Evolutionary conservation across 2,888 invertebrate species (phyloP), one percentile per base, ranked within the genome.

Genomic region (Lamellibrachia columna): DNA sequence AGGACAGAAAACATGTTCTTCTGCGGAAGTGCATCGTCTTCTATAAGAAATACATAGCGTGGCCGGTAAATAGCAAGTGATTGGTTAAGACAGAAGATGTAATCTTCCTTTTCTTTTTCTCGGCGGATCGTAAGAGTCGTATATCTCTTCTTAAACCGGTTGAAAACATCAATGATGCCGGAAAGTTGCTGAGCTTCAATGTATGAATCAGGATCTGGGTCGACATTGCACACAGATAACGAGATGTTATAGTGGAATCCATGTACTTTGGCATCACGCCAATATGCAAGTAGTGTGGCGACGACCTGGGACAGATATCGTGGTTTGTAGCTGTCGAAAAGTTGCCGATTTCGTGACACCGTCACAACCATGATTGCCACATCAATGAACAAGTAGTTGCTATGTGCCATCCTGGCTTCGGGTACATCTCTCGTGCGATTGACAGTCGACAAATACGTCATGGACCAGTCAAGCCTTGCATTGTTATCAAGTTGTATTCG

Each of bases 91-190:
- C 96, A 96, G 92, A 93, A 96, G 4, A 95, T 94, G 93, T 96
- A 96, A 93, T 96, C 96, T 53, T 94, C 93, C 93, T 96, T 96
- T 93, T 96, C 96, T 92, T 96, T 96, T 90, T 96, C 95, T 9
- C 95, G 93, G 3, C 93, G 92, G 52, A 94, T 93, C 28, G 93
- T 93, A 22, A 93, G 58, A 4, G 92, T 11, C 92, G 93, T 53
- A 40, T 92, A n/a, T 2, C 93, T 92, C 52, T 93, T 93, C 8
- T 93, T 58, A 93, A 94, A 95, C 52, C 95, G 93, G 28, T 94
- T 93, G 92, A 95, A 94, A 15, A 94, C 93, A 2, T 94, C 94
- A 8, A 95, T 91, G 92, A 94, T 92, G 52, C 91, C 92, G 8
- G 94, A 93, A 9, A 96, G 90, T 22, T 93, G 52, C 9, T 93